Percentiles rank a stretch among this genome's conserved stretches.
phyloP scores from a whole-genome alignment of 1,140 invertebrate genomes.

The Harpegnathos saltator region DNA sequence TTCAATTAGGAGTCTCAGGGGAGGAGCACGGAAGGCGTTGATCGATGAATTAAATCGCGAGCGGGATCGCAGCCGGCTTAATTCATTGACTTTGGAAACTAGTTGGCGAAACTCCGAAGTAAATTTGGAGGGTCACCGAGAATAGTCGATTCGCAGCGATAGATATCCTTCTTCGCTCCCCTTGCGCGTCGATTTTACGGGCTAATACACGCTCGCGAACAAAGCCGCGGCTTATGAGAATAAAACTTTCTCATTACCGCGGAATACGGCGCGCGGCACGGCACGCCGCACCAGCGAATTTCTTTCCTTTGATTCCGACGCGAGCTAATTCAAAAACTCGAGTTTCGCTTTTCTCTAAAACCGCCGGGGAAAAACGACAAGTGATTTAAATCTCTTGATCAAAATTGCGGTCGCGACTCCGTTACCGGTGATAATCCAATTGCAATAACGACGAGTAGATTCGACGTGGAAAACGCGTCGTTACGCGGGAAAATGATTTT shows the following conservation, averaged over 20 bases:
- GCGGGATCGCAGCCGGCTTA: constrained; percentile 52
- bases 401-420: constrained; percentile 2
- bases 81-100: constrained; percentile 67
- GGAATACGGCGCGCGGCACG: background rate
- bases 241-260: constrained; percentile 38
- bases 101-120: constrained; percentile 53
- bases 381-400: constrained; percentile 3
- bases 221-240: constrained; percentile 53
- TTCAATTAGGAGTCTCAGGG: constrained; percentile 59
- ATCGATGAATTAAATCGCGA: constrained; percentile 63
- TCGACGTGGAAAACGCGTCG: too few relatives aligned
- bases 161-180: constrained; percentile 57
- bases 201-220: constrained; percentile 50
- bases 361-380: background rate
- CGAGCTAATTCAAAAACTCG: constrained; percentile 24
- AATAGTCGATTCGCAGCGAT: constrained; percentile 44
- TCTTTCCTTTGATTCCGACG: constrained; percentile 2
- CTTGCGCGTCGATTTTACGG: constrained; percentile 45
- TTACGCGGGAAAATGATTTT: background rate
- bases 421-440: constrained; percentile 28
- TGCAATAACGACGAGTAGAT: too few relatives aligned
- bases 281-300: background rate
- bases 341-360: background rate
- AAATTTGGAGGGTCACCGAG: constrained; percentile 40
- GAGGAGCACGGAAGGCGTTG: constrained; percentile 52